These are phyloP conservation scores for Andrena chrysosceles DNA, from an alignment of 2,888 invertebrate species.

Conservation along the genomic window DNA sequence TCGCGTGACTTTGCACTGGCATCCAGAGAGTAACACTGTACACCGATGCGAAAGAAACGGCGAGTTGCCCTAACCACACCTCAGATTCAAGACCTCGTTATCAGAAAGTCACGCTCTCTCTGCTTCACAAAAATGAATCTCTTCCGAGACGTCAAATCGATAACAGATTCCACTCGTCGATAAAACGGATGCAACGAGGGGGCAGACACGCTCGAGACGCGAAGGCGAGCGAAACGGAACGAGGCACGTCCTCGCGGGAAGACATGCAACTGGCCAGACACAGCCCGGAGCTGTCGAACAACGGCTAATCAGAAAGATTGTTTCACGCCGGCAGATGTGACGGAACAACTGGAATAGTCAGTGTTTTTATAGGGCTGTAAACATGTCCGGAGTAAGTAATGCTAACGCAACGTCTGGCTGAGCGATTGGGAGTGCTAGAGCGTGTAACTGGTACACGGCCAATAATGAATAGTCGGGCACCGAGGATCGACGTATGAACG, in stretches of 20 bases:
- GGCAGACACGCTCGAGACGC: slow-evolving; percentile 24
- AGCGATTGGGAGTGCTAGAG: slow-evolving; percentile 31
- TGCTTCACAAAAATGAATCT: slow-evolving; percentile 16
- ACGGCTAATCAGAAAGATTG: slow-evolving; percentile 53
- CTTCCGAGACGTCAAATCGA: slow-evolving; percentile 29
- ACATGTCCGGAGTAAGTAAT: slow-evolving; percentile 61
- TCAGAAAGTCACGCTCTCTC: neutral
- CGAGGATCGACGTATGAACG: slow-evolving; percentile 55
- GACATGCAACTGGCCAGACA: slow-evolving; percentile 36
- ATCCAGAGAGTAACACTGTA: neutral
- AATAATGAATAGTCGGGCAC: slow-evolving; percentile 65
- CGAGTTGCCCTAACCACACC: neutral
- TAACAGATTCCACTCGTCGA: slow-evolving; percentile 38
- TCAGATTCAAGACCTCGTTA: neutral
- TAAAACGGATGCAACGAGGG: slow-evolving; percentile 22
- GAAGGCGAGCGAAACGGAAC: neutral
- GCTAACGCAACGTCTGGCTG: slow-evolving; percentile 50
- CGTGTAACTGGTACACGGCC: slow-evolving; percentile 56
- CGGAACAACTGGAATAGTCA: slow-evolving; percentile 48
- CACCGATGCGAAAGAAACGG: neutral
- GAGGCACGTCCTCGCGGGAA: slow-evolving; percentile 4
- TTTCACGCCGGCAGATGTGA: slow-evolving; percentile 50
- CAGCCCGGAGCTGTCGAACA: slow-evolving; percentile 43
- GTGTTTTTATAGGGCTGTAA: slow-evolving; percentile 62
- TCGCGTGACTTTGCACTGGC: neutral